Conservation (phyloP, 2,797 vertebrate species). For the Urosaurus nigricauda region DNA sequence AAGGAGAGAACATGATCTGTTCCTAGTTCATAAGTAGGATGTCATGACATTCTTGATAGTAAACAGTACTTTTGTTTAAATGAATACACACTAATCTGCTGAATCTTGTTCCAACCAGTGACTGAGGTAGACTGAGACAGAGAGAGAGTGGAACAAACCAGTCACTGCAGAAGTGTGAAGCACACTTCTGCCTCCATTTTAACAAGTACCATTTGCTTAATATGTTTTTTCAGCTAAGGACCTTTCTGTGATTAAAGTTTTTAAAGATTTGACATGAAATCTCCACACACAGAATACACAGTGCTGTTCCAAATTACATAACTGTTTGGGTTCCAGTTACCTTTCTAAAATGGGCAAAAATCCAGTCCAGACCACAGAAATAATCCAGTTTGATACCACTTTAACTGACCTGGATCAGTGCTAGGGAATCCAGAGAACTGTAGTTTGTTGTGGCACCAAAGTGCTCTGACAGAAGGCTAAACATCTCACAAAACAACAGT, state of each 20-base stretch:
- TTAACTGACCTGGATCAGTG: too few species aligned
- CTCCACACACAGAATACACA: neutral
- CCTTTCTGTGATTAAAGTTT: neutral
- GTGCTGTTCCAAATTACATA: neutral
- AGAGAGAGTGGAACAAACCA: slow-evolving; percentile 17
- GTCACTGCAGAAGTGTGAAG: slow-evolving; percentile 47
- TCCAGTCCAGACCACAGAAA: too few species aligned
- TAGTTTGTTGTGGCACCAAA: too few species aligned
- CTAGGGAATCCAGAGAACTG: too few species aligned
- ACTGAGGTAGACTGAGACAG: slow-evolving; percentile 39
- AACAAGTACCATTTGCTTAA: slow-evolving; percentile 18
- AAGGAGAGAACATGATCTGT: neutral
- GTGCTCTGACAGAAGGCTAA: too few species aligned
- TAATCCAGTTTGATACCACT: too few species aligned
- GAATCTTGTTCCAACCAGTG: slow-evolving; percentile 64
- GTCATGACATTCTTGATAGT: slow-evolving; percentile 43
- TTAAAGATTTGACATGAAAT: neutral
- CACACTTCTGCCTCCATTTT: slow-evolving; percentile 18
- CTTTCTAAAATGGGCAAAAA: too few species aligned
- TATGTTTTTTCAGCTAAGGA: neutral
- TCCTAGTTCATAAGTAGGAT: slow-evolving; percentile 6
- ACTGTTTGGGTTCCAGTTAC: neutral
- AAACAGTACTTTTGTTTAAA: slow-evolving; percentile 64
- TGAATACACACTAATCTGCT: slow-evolving; percentile 52
- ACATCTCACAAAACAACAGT: too few species aligned